These are phyloP conservation scores for Penaeus indicus DNA, from an alignment of 1,140 invertebrate species.

Conservation along the genomic window DNA sequence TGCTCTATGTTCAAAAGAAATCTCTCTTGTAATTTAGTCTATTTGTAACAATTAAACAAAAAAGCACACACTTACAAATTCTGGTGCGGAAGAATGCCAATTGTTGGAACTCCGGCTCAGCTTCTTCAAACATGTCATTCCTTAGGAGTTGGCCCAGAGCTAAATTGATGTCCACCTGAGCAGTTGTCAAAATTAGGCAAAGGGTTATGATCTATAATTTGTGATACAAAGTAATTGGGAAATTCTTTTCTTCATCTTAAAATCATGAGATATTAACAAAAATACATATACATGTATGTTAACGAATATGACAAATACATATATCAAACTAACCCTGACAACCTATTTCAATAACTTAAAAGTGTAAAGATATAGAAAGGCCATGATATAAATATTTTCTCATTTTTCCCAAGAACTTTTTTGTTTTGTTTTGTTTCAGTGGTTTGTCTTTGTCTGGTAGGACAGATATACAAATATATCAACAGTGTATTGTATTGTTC, in stretches of 20 bases:
- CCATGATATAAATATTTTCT: no score
- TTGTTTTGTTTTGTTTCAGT: no score
- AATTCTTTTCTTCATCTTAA: no score
- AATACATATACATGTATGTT: neutral
- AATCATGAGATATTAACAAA: neutral
- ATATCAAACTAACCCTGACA: no score
- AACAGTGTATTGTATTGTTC: no score
- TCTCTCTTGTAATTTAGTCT: neutral
- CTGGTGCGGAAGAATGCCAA: conserved; percentile 97
- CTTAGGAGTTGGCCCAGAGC: conserved; percentile 93
- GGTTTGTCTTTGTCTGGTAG: no score
- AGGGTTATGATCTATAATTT: neutral
- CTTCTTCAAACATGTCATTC: conserved; percentile 96
- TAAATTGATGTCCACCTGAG: conserved; percentile 79
- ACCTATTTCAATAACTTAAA: no score
- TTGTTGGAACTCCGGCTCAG: conserved; percentile 95
- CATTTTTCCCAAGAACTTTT: no score
- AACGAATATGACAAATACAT: neutral
- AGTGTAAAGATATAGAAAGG: no score
- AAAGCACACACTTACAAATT: conserved; percentile 75
- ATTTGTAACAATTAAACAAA: neutral
- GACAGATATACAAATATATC: no score
- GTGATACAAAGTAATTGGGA: no score
- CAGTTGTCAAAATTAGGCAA: neutral
- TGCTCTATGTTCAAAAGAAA: neutral